A percentile compares a stretch with the other conserved stretches of the same genome.
These are phyloP conservation scores for Gobiocypris rarus DNA, from an alignment of 2,113 vertebrate genomes.

Conservation along the genomic window DNA sequence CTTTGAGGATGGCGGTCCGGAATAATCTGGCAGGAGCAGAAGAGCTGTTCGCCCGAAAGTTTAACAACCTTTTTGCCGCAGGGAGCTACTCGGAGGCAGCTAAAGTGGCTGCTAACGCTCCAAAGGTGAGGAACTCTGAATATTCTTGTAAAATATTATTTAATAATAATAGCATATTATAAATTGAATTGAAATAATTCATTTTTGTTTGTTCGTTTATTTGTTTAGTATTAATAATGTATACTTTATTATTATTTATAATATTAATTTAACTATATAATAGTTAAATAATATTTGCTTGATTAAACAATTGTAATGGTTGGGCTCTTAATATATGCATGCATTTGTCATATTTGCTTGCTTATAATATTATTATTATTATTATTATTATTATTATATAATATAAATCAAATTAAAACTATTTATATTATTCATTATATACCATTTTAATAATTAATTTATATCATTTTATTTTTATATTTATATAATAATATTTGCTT, in stretches of 20 bases:
- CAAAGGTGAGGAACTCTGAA: constrained; percentile 82
- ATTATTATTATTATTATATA: too few species aligned
- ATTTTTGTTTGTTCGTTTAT: neutral
- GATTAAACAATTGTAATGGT: too few species aligned
- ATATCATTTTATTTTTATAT: too few species aligned
- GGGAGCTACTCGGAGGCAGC: constrained; percentile 98
- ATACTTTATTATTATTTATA: constrained; percentile 58
- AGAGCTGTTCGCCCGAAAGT: constrained; percentile 97
- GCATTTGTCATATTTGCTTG: too few species aligned
- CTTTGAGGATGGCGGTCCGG: constrained; percentile 96
- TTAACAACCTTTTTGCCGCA: constrained; percentile 94
- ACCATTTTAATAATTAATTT: too few species aligned
- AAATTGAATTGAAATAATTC: too few species aligned
- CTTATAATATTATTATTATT: neutral
- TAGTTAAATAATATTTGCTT: too few species aligned
- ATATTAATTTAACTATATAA: too few species aligned
- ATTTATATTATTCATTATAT: too few species aligned
- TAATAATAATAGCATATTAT: neutral
- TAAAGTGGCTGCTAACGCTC: constrained; percentile 97
- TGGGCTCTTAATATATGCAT: too few species aligned
- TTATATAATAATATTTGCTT: too few species aligned
- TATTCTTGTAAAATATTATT: neutral
- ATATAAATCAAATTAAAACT: too few species aligned
- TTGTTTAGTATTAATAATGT: neutral
- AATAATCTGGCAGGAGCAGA: constrained; percentile 98